Evolutionary conservation across 2,113 vertebrate species (phyloP), one percentile per base, ranked within the genome.

Genomic region (Artemisiospiza belli): DNA sequence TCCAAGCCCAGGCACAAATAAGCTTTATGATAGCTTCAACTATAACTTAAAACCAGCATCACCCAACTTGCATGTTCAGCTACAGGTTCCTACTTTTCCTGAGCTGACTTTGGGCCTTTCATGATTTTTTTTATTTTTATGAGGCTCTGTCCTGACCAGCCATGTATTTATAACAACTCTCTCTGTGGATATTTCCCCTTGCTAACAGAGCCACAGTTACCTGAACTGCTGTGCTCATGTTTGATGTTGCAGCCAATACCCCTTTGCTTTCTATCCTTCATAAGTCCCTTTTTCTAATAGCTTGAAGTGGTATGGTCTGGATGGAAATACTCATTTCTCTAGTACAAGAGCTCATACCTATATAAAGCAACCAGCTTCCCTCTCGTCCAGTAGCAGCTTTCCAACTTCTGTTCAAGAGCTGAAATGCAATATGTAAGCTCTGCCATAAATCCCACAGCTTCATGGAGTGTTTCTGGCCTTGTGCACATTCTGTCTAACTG

Each of bases 401-500:
- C 76, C 4, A 6, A n/a, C 51, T 74, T 49, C n/a, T 27, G 61
- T 58, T 93, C 41, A 78, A 90, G 61, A 54, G 69, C 23, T 87
- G 92, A 92, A 93, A 89, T 23, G 44, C 44, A 83, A 5, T 44
- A 90, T 90, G 92, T 49, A 82, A 75, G 55, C 57, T 90, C 64
- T 5, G 5, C 51, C 64, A 75, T 83, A 94, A 93, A 93, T 58
- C 86, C 88, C 72, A 75, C 85, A 84, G 76, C 44, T 77, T 67
- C 69, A 6, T 10, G 10, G 39, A 46, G 61, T 9, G 18, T 75
- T 95, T 68, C 90, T 96, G 90, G 94, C 63, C 92, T 84, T 41
- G 83, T 92, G 66, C 49, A 62, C 81, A 44, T 61, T 30, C 76
- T 95, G 76, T 57, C 90, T 92, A 81, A 93, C 86, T 64, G 77